phyloP scores from a whole-genome alignment of 2,888 invertebrate genomes.

The Philonicus albiceps region DNA sequence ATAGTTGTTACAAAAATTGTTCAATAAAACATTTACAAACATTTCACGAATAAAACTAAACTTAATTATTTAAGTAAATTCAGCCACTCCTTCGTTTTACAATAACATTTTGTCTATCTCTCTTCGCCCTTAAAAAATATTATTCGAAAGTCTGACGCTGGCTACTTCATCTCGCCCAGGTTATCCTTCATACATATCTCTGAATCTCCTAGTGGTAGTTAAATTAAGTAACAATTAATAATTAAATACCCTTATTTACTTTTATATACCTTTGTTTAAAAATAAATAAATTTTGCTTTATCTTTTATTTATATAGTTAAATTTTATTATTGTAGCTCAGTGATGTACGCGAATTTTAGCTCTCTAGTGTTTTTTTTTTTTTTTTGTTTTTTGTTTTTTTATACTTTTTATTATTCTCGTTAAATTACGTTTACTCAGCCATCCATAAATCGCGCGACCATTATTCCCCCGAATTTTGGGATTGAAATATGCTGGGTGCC shows the following conservation, averaged over 20 bases:
- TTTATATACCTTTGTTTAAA: constrained; percentile 35
- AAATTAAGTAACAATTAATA: constrained; percentile 41
- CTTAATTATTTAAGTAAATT: constrained; percentile 39
- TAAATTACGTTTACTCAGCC: neutral
- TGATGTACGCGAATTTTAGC: constrained; percentile 42
- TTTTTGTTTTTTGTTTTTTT: too few relatives aligned
- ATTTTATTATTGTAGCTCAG: constrained; percentile 43
- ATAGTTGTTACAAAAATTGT: constrained; percentile 34
- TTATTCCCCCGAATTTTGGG: neutral
- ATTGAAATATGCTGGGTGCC: neutral
- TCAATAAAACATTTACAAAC: constrained; percentile 34
- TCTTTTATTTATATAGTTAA: constrained; percentile 33
- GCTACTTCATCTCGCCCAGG: constrained; percentile 7
- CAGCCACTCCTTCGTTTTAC: constrained; percentile 38
- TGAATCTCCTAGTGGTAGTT: constrained; percentile 31
- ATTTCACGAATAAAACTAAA: constrained; percentile 35
- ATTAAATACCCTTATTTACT: constrained; percentile 36
- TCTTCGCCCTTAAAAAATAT: constrained; percentile 29
- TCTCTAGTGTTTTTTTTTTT: constrained; percentile 16
- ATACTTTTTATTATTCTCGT: too few relatives aligned
- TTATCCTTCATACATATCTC: constrained; percentile 8
- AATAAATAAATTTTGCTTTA: constrained; percentile 40
- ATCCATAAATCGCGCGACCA: neutral
- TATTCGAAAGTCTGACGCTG: constrained; percentile 27
- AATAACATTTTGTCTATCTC: constrained; percentile 19